Base-by-base conservation (phyloP, 2,113 vertebrate genomes). In the Dasyurus viverrinus region DNA sequence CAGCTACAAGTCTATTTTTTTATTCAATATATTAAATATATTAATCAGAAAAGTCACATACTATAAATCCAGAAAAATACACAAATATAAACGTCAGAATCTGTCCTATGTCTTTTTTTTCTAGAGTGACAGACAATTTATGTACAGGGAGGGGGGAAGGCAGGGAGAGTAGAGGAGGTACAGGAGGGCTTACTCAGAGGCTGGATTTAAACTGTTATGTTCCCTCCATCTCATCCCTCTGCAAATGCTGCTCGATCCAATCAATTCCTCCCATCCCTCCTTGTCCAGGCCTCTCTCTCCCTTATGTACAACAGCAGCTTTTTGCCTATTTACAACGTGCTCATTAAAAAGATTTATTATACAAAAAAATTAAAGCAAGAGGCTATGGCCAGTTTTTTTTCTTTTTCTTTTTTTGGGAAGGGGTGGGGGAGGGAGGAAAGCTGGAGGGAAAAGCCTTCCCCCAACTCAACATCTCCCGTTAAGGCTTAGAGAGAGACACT, bases 51-150 rank as follows among this genome's bases (percentile, higher is more conserved):
- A 98, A 97, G 97, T 97, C 95, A 95, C 98, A 93, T 54, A 93
- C 97, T 98, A 98, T 97, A 98, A 98, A 98, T 98, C 95, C 98
- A 98, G 95, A 98, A 98, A 96, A 96, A 94, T 98, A 98, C 98
- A 98, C 98, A 98, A 98, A 98, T 98, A 98, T 98, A 98, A 98
- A 98, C 98, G 98, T 98, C 97, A 97, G 97, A 98, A 96, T 96
- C 96, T 97, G 95, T 96, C 96, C 96, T 96, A 90, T 95, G 90
- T 93, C 96, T 95, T 96, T 93, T 9, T 53, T 95, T 93, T 98
- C 93, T 95, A 89, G 95, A 96, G 96, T 97, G 95, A 98, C 97
- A 97, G 97, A 97, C 97, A 98, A 97, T 98, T 97, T 99, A 98
- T 99, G 97, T 98, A 99, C 98, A 99, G 53, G 96, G 94, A 92